Conservation (phyloP, 2,113 vertebrate species). For the Mesocricetus auratus region DNA sequence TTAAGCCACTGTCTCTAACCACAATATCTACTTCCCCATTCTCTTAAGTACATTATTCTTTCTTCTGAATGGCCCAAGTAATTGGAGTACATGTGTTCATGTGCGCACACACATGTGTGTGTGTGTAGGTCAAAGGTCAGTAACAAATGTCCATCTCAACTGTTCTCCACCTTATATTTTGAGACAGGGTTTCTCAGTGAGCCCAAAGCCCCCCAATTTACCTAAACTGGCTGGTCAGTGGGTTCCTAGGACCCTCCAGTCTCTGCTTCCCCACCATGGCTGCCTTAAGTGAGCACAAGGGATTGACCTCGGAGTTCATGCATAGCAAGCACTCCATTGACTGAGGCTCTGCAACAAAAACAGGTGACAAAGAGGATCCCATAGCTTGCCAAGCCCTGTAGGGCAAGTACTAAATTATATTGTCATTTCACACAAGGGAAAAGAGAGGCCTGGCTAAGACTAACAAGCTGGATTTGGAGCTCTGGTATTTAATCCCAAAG, state of each 20-base stretch:
- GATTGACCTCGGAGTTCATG: neutral
- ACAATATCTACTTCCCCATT: neutral
- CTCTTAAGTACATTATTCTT: neutral
- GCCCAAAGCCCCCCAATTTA: neutral
- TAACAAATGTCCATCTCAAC: neutral
- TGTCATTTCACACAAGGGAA: neutral
- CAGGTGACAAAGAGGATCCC: neutral
- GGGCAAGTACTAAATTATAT: neutral
- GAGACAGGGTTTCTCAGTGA: neutral
- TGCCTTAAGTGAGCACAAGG: neutral
- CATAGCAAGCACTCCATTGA: neutral
- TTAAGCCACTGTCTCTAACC: slow-evolving; percentile 17
- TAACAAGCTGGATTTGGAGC: neutral
- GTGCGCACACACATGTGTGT: too few relatives aligned
- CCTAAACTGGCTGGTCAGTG: neutral
- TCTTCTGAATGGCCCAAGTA: neutral
- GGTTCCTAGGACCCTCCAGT: neutral
- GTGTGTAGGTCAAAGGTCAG: too few relatives aligned
- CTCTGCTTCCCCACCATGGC: neutral
- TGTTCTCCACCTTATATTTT: neutral
- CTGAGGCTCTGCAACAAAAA: neutral
- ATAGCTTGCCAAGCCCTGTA: neutral
- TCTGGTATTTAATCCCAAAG: neutral
- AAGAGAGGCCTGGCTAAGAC: neutral
- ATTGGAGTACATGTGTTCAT: slow-evolving; percentile 1